These are phyloP conservation scores for Tachina grossa DNA, from an alignment of 2,888 invertebrate genomes.

Conservation along the genomic window DNA sequence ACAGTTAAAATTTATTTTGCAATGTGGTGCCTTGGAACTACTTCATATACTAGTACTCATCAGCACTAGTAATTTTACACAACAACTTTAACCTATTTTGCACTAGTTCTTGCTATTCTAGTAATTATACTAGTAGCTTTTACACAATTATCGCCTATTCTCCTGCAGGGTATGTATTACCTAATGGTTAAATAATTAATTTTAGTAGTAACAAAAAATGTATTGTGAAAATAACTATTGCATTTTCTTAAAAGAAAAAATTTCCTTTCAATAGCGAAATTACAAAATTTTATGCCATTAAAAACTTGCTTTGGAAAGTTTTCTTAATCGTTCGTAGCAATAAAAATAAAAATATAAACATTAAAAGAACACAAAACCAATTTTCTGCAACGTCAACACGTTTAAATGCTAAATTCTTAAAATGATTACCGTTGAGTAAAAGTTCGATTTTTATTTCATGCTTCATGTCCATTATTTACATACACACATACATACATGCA, in stretches of 20 bases:
- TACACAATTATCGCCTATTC: too few species aligned
- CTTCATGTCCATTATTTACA: background rate
- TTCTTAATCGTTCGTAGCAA: background rate
- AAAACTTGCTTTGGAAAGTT: background rate
- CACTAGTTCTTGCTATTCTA: too few species aligned
- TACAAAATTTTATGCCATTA: background rate
- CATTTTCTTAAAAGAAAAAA: background rate
- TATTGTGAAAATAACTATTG: background rate
- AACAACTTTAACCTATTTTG: too few species aligned
- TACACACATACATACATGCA: too few species aligned
- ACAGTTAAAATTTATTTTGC: too few species aligned
- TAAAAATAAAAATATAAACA: background rate
- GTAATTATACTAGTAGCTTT: too few species aligned
- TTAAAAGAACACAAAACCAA: background rate
- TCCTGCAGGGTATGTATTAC: constrained; percentile 53
- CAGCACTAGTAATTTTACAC: too few species aligned
- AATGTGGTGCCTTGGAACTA: too few species aligned
- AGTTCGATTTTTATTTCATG: background rate
- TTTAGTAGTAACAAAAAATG: constrained; percentile 31
- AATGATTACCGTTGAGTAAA: background rate
- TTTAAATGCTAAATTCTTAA: background rate
- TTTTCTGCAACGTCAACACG: background rate
- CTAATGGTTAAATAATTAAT: constrained; percentile 60
- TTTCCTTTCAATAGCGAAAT: background rate
- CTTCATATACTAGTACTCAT: too few species aligned